Percentiles rank a stretch among this genome's conserved stretches.
Conservation (phyloP, 2,797 vertebrate species). For the Tympanoctomys barrerae region DNA sequence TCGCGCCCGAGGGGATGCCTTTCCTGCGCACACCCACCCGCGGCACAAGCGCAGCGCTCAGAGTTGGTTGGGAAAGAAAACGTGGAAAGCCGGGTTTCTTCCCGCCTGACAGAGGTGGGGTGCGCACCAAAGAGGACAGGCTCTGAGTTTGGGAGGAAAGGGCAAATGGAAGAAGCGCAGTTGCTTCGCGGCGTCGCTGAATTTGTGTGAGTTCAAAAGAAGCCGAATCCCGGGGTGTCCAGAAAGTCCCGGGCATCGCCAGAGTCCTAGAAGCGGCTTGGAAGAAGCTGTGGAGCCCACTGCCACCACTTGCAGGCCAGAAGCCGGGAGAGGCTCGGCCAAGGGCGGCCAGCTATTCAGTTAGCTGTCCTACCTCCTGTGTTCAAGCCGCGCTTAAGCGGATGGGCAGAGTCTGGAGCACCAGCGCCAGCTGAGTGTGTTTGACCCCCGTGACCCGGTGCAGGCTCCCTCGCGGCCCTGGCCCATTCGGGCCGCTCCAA, state of each 20-base stretch:
- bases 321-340: background rate
- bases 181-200: background rate
- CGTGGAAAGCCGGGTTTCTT: background rate
- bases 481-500: background rate
- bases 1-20: rapidly evolving
- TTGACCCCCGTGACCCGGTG: background rate
- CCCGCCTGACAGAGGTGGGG: too few species aligned
- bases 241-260: background rate
- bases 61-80: background rate
- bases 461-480: background rate
- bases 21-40: background rate
- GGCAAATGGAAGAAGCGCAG: rapidly evolving
- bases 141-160: background rate
- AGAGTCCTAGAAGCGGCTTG: background rate
- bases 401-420: background rate
- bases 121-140: background rate
- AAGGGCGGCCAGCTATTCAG: background rate
- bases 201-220: background rate
- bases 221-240: background rate
- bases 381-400: background rate
- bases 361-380: background rate
- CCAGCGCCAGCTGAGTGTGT: background rate
- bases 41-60: background rate
- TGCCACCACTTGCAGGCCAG: background rate
- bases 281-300: background rate